Percentiles rank a stretch among this genome's conserved stretches.
Evolutionary conservation across 2,888 invertebrate genomes (phyloP).

Genomic region (Lacanobia oleracea): DNA sequence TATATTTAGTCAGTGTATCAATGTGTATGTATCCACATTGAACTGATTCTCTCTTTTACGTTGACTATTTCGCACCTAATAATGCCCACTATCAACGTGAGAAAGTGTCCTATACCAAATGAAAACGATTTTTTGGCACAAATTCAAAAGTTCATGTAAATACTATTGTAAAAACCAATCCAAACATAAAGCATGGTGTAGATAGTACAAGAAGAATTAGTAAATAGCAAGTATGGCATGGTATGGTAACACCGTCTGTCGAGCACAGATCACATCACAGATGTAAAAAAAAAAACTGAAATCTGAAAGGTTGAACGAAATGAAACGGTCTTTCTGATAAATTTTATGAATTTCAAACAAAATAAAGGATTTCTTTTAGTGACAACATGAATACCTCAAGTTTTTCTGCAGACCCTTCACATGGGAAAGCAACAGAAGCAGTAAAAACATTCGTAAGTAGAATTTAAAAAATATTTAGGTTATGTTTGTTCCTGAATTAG

Average conservation of each 20-base stretch:
- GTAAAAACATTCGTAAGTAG: conserved; percentile 81
- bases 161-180: no score
- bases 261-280: not conserved
- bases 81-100: no score
- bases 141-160: no score
- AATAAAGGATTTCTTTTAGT: not conserved
- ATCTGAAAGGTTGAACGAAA: conserved; percentile 31
- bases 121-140: no score
- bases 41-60: no score
- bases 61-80: no score
- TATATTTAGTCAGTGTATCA: no score
- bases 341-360: conserved; percentile 1
- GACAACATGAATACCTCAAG: conserved; percentile 75
- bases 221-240: no score
- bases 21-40: no score
- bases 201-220: no score
- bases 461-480: conserved; percentile 70
- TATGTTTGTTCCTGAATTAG: conserved; percentile 72
- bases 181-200: not conserved
- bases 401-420: conserved; percentile 65
- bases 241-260: not conserved
- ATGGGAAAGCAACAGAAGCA: conserved; percentile 61
- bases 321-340: conserved; percentile 53
- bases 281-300: conserved; percentile 14
- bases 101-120: no score